Conservation (phyloP, 2,113 vertebrate species). For the Colossoma macropomum region DNA sequence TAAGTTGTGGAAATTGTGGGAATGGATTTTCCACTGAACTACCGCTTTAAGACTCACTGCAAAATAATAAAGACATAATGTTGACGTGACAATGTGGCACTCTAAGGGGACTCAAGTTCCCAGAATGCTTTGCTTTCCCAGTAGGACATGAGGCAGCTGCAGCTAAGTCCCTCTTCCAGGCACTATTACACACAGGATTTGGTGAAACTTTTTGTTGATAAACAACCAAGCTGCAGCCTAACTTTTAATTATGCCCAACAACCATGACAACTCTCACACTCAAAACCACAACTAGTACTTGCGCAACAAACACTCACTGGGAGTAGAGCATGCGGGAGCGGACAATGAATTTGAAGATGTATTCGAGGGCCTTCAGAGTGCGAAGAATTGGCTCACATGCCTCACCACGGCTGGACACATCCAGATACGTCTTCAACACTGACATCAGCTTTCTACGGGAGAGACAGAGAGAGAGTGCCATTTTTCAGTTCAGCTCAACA, state of each 20-base stretch:
- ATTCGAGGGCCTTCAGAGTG: constrained; percentile 95
- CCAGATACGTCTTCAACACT: constrained; percentile 93
- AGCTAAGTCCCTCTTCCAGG: not conserved
- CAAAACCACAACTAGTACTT: not conserved
- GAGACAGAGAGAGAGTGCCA: not conserved
- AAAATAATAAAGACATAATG: not conserved
- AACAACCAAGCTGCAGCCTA: not conserved
- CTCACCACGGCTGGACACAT: constrained; percentile 91
- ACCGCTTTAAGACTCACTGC: too few relatives aligned
- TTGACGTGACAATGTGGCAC: not conserved
- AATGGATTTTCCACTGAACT: too few relatives aligned
- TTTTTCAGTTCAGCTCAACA: too few relatives aligned
- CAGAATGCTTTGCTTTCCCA: not conserved
- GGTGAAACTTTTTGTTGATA: not conserved
- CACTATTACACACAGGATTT: not conserved
- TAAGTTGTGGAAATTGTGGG: too few relatives aligned
- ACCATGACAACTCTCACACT: not conserved
- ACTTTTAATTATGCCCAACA: constrained; percentile 13
- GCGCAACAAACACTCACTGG: constrained; percentile 83
- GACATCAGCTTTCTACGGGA: constrained; percentile 90
- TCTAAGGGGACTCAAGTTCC: not conserved
- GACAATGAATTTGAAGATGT: constrained; percentile 99
- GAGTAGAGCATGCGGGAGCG: constrained; percentile 95
- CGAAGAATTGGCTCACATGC: constrained; percentile 93
- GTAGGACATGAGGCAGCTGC: not conserved